Percentiles rank a stretch among this genome's conserved stretches.
phyloP scores from a whole-genome alignment of 1,140 invertebrate species.

The Portunus trituberculatus region DNA sequence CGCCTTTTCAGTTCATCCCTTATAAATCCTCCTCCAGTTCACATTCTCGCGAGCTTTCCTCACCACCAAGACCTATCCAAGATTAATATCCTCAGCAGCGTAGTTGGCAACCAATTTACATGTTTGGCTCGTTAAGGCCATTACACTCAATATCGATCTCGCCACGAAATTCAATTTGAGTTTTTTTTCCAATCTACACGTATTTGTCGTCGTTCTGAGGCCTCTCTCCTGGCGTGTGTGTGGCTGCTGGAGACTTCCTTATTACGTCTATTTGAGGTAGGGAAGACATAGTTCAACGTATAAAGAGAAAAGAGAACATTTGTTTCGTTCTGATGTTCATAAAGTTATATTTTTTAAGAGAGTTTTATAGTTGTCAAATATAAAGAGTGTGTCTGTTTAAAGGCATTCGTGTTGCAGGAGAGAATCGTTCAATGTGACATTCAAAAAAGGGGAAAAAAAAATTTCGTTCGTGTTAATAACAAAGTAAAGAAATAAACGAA shows the following conservation, averaged over 20 bases:
- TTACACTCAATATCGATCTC: conserved; percentile 46
- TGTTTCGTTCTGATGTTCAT: no score
- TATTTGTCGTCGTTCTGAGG: background rate
- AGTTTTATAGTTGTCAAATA: no score
- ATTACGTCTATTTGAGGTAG: background rate
- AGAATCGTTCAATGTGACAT: no score
- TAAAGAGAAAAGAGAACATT: background rate
- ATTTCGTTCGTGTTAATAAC: no score
- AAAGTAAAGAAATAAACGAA: no score
- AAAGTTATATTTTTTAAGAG: no score
- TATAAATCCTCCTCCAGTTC: background rate
- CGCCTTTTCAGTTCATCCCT: background rate
- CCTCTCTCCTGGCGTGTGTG: background rate
- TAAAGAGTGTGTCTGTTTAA: no score
- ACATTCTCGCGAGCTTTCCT: no score
- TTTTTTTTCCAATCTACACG: background rate
- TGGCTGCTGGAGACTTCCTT: background rate
- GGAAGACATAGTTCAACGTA: no score
- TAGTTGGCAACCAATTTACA: conserved; percentile 43
- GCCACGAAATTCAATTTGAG: background rate
- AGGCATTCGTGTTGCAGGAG: no score
- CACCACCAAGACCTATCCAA: background rate
- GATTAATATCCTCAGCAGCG: conserved; percentile 31
- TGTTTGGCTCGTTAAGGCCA: conserved; percentile 30
- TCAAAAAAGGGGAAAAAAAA: no score